Conservation (phyloP, 2,797 vertebrate species). For the Coendou prehensilis region DNA sequence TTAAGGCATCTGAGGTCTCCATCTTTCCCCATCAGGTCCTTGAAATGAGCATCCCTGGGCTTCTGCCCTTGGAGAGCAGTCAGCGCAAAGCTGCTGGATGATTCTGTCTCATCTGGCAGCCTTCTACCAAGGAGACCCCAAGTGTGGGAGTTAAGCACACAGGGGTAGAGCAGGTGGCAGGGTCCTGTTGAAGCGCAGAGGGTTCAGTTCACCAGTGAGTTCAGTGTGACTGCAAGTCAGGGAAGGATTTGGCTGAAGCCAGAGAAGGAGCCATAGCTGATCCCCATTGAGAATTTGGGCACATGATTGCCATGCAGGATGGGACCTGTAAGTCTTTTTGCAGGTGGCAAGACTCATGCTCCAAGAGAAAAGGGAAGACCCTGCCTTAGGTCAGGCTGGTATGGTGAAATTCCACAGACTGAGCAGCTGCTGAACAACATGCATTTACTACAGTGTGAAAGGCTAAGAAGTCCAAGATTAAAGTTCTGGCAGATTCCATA, state of each 20-base stretch:
- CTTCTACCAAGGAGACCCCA: background rate
- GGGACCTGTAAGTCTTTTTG: background rate
- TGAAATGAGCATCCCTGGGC: conserved; percentile 62
- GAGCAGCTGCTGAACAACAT: background rate
- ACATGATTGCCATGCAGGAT: background rate
- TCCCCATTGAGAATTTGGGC: background rate
- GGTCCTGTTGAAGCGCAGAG: background rate
- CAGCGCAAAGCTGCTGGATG: background rate
- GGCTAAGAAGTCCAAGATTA: background rate
- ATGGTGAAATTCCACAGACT: background rate
- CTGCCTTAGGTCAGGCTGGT: background rate
- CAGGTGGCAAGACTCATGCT: background rate
- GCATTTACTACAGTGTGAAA: background rate
- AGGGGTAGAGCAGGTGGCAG: background rate
- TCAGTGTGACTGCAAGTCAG: background rate
- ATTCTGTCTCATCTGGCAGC: background rate
- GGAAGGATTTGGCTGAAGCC: background rate
- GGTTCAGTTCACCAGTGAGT: background rate
- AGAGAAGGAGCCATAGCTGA: background rate
- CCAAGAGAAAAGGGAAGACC: background rate
- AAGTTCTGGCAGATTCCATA: background rate
- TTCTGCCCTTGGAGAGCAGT: conserved; percentile 51
- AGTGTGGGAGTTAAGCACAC: background rate
- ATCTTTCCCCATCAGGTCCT: background rate
- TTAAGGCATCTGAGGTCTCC: background rate